Conservation (phyloP, 1,140 invertebrate species). For the Calephelis nemesis region DNA sequence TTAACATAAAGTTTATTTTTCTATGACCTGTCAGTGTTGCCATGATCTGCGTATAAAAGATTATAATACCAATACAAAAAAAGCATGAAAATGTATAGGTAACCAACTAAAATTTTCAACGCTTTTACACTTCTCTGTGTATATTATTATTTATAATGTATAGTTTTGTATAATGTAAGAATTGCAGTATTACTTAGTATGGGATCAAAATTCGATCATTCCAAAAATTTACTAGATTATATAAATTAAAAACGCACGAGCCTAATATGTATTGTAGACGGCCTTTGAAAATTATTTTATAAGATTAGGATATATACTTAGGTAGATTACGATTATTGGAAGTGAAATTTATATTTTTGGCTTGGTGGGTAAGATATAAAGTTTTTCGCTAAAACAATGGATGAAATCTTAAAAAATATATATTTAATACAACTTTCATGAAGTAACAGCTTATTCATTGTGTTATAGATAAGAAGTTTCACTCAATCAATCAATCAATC, state of each 20-base stretch:
- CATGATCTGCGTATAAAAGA: too few species aligned
- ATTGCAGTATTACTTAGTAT: constrained; percentile 15
- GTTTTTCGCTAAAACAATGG: too few species aligned
- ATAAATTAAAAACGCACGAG: constrained; percentile 7
- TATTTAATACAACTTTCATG: too few species aligned
- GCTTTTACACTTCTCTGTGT: constrained; percentile 7
- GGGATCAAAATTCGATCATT: constrained; percentile 17
- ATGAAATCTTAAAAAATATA: too few species aligned
- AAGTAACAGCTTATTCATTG: too few species aligned
- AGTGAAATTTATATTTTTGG: neutral
- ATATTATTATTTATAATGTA: constrained; percentile 12
- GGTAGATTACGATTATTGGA: neutral
- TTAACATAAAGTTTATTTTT: too few species aligned
- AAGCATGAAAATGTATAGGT: neutral
- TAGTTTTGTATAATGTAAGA: neutral
- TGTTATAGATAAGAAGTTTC: too few species aligned
- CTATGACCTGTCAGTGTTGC: too few species aligned
- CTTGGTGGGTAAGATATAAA: neutral
- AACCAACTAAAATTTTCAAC: neutral
- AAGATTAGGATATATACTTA: constrained; percentile 5
- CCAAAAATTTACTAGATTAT: constrained; percentile 18
- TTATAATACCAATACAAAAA: neutral
- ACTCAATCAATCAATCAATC: too few species aligned
- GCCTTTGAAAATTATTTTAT: constrained; percentile 9
- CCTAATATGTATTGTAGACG: constrained; percentile 3